Percentiles rank a stretch among this genome's conserved stretches.
Conservation (phyloP, 2,797 vertebrate species). For the Lacerta agilis region DNA sequence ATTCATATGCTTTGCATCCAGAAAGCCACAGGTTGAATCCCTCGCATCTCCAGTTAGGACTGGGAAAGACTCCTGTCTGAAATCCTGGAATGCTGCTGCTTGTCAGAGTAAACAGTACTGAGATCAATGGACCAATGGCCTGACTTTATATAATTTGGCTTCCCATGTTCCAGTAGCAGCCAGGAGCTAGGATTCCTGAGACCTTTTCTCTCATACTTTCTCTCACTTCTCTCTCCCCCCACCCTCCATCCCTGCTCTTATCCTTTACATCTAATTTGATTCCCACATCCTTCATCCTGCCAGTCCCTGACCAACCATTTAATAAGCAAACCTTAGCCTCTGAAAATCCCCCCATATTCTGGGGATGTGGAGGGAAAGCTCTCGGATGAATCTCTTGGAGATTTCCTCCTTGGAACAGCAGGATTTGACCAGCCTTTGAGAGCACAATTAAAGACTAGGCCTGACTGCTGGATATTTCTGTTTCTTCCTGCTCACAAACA, state of each 20-base stretch:
- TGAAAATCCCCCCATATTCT: not conserved
- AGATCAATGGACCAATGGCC: not conserved
- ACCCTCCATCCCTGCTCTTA: not conserved
- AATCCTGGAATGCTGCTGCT: not conserved
- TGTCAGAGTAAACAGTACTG: not conserved
- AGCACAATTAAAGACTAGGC: constrained; percentile 1
- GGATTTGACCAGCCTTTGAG: constrained; percentile 17
- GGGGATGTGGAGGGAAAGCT: not conserved
- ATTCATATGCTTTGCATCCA: not conserved
- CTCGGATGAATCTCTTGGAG: constrained; percentile 4
- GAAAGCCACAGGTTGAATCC: not conserved
- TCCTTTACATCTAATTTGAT: not conserved
- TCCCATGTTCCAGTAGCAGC: not conserved
- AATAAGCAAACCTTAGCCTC: constrained; percentile 2
- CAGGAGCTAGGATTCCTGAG: constrained; percentile 30
- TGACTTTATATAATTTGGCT: not conserved
- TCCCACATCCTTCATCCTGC: not conserved
- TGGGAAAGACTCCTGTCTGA: not conserved
- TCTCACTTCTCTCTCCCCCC: not conserved
- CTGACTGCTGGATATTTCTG: not conserved
- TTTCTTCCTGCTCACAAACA: not conserved
- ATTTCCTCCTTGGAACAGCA: not conserved
- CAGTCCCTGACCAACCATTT: not conserved
- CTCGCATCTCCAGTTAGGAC: not conserved
- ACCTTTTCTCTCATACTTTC: not conserved